A percentile compares a stretch with the other conserved stretches of the same genome.
phyloP scores from a whole-genome alignment of 2,888 invertebrate genomes.

The Xanthorhoe spadicearia region DNA sequence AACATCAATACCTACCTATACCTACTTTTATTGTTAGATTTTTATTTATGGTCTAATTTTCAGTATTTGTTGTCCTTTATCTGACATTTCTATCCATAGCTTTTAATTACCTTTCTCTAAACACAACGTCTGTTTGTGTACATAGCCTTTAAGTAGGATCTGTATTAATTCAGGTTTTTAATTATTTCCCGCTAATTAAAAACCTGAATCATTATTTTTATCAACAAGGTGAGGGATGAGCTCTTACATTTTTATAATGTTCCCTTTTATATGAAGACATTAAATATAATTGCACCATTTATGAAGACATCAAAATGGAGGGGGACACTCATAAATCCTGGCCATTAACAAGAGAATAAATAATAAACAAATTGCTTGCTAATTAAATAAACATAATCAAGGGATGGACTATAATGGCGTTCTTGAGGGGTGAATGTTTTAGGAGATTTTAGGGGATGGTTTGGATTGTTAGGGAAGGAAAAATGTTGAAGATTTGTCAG shows the following conservation, averaged over 20 bases:
- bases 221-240: background rate
- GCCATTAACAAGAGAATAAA: slow-evolving; percentile 45
- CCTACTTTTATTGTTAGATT: no score
- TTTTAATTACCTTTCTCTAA: no score
- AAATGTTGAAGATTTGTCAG: background rate
- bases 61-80: no score
- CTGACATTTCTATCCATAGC: no score
- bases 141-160: no score
- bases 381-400: slow-evolving; percentile 52
- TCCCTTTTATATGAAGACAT: slow-evolving; percentile 12
- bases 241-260: background rate
- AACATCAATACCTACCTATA: no score
- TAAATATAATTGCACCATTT: slow-evolving; percentile 24
- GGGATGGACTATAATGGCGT: slow-evolving; percentile 39
- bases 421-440: slow-evolving; percentile 35
- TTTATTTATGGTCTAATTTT: no score
- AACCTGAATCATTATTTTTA: background rate
- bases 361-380: slow-evolving; percentile 46
- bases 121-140: no score
- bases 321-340: slow-evolving; percentile 16
- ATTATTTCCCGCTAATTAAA: background rate
- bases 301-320: slow-evolving; percentile 32
- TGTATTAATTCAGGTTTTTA: no score
- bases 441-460: slow-evolving; percentile 30
- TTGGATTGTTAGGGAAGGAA: slow-evolving; percentile 11